These are phyloP conservation scores for Eulemur mongoz DNA, from an alignment of 2,797 vertebrate species.

Conservation along the genomic window DNA sequence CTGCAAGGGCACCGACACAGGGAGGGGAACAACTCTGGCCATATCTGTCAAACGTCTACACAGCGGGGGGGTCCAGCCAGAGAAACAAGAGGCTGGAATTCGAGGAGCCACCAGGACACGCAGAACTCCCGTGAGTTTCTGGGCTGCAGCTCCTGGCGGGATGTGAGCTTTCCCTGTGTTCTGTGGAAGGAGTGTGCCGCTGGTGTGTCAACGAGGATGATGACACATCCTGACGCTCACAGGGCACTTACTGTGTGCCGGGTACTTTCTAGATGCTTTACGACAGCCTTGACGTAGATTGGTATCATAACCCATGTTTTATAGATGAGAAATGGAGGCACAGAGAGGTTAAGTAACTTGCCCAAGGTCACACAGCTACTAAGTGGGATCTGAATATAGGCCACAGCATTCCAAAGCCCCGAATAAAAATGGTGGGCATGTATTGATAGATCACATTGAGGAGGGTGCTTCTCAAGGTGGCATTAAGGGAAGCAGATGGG, in stretches of 20 bases:
- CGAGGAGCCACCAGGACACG: rapidly evolving
- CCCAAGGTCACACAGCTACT: not conserved
- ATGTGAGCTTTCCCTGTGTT: not conserved
- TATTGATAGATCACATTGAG: rapidly evolving
- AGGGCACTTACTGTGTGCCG: not conserved
- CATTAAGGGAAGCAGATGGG: not conserved
- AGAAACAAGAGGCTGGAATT: not conserved
- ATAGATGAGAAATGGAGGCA: not conserved
- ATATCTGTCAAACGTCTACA: not conserved
- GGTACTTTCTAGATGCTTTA: not conserved
- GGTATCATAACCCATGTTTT: not conserved
- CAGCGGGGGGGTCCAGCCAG: no score
- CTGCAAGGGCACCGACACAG: not conserved
- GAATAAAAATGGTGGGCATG: not conserved
- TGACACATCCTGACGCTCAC: rapidly evolving
- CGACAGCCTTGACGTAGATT: not conserved
- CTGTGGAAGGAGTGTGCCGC: not conserved
- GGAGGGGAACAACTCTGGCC: not conserved
- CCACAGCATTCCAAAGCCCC: not conserved
- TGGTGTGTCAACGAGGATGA: not conserved
- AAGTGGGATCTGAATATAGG: not conserved
- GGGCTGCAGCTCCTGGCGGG: not conserved
- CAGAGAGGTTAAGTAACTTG: not conserved
- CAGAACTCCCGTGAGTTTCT: not conserved
- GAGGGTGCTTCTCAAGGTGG: not conserved